Base-by-base conservation (phyloP, 2,888 invertebrate genomes). In the Ethmia dodecea region DNA sequence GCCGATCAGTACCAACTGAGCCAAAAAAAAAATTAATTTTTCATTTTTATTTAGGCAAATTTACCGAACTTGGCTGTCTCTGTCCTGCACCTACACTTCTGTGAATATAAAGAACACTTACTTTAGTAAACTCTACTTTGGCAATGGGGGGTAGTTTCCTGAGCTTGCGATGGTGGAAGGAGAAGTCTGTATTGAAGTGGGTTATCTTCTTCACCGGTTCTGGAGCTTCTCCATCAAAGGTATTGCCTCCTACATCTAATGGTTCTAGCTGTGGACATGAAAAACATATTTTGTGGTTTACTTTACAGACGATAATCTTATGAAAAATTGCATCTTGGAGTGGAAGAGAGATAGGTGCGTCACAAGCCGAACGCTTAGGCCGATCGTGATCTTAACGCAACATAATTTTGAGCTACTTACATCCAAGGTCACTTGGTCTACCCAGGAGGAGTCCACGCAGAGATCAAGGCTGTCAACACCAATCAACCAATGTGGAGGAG, bases 191-290 rank as follows among this genome's bases (percentile, higher is more conserved):
- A 22, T n/a, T n/a, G n/a, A n/a, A n/a, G n/a, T n/a, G n/a, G n/a
- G n/a, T n/a, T n/a, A n/a, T n/a, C n/a, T n/a, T n/a, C n/a, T n/a
- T n/a, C n/a, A n/a, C 94, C 46, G 93, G 93, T 97, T 97, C 97
- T 3, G 28, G 20, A 10, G 6, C 11, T 3, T 69, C 95, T 94
- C 33, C 96, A 96, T 96, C 96, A 77, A 97, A 97, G 35, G 96
- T 96, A 65, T 96, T 91, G 1, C 97, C 97, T 12, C 97, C 97
- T 11, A 94, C 96, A 71, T 97, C 97, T 52, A 96, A 78, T 3
- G 96, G 97, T 70, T 93, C 93, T 64, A 96, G 88, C 90, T 97
- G 47, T 18, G 6, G 16, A 18, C 1, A 28, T n/a, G n/a, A n/a
- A n/a, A n/a, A n/a, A n/a, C n/a, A n/a, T n/a, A n/a, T n/a, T n/a